Conservation (phyloP, 2,113 vertebrate species). For the Tonatia bakeri region DNA sequence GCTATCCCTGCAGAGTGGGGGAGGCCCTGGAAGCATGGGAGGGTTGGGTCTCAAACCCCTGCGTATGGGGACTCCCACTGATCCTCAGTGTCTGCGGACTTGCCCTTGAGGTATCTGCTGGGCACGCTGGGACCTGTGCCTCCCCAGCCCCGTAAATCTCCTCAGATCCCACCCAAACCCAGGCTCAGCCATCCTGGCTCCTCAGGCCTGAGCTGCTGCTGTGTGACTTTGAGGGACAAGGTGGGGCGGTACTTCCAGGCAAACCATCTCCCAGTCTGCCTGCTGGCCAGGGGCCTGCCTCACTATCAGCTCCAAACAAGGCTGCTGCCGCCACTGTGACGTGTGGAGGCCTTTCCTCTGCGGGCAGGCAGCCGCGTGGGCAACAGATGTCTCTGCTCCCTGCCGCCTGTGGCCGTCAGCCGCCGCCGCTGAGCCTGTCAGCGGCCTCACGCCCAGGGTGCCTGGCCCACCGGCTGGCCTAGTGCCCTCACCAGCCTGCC, state of each 20-base stretch:
- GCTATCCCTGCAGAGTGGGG: background rate
- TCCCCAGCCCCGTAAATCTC: slow-evolving; percentile 19
- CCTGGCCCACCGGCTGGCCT: slow-evolving; percentile 37
- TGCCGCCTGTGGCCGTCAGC: slow-evolving; percentile 59
- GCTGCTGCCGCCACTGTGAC: slow-evolving; percentile 31
- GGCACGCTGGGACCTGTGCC: slow-evolving; percentile 61
- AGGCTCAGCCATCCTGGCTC: slow-evolving; percentile 55
- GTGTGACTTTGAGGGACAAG: slow-evolving; percentile 17
- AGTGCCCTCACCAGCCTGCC: background rate
- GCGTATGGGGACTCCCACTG: slow-evolving; percentile 22
- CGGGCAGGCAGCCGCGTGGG: slow-evolving; percentile 63
- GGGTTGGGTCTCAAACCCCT: background rate
- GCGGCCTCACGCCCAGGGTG: slow-evolving; percentile 70
- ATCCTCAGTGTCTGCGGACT: background rate
- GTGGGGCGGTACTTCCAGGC: background rate
- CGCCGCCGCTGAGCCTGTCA: slow-evolving; percentile 68
- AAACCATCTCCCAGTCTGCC: background rate
- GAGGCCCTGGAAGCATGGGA: background rate
- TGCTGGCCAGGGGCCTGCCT: slow-evolving; percentile 35
- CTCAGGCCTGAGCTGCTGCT: background rate
- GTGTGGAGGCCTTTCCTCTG: slow-evolving; percentile 47
- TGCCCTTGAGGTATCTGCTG: slow-evolving; percentile 30
- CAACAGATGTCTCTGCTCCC: slow-evolving; percentile 74
- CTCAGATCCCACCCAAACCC: slow-evolving; percentile 56
- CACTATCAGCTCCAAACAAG: slow-evolving; percentile 59